Conservation (phyloP, 2,888 invertebrate species). For the Steinernema scapterisci region DNA sequence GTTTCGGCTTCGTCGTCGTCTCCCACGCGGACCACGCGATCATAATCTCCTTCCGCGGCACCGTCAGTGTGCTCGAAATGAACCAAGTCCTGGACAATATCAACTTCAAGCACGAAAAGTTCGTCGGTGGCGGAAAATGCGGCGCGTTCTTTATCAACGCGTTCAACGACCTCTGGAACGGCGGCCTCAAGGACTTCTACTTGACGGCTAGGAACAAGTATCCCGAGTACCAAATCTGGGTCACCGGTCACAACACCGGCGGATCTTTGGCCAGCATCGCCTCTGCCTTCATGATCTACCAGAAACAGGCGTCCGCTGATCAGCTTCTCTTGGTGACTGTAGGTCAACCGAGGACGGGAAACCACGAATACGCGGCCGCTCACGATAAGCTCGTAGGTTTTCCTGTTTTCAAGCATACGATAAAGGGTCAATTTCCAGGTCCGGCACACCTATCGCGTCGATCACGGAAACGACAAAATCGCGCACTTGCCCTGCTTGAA, state of each 20-base stretch:
- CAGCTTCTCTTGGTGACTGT: constrained; percentile 50
- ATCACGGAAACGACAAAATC: neutral
- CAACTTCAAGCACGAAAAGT: constrained; percentile 39
- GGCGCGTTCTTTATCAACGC: constrained; percentile 58
- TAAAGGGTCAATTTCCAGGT: constrained; percentile 2
- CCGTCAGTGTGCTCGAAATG: constrained; percentile 48
- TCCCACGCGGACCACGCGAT: constrained; percentile 48
- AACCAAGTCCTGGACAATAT: constrained; percentile 50
- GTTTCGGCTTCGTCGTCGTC: constrained; percentile 52
- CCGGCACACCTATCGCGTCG: neutral
- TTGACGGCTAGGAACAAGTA: constrained; percentile 43
- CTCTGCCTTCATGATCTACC: constrained; percentile 47
- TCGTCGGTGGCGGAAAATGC: constrained; percentile 49
- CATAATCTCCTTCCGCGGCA: constrained; percentile 57
- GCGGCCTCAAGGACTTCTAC: constrained; percentile 53
- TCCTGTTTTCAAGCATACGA: too few species aligned
- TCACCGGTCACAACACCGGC: constrained; percentile 41
- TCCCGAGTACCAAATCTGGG: constrained; percentile 50
- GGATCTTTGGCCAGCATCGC: constrained; percentile 51
- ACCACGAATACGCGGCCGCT: constrained; percentile 46
- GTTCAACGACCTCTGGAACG: constrained; percentile 53
- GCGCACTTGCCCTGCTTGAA: neutral
- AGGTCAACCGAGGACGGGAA: constrained; percentile 59
- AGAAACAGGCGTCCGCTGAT: constrained; percentile 38
- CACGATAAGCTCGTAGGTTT: constrained; percentile 45